A percentile compares a stretch with the other conserved stretches of the same genome.
phyloP scores from a whole-genome alignment of 2,888 invertebrate species.

The Horisme vitalbata region DNA sequence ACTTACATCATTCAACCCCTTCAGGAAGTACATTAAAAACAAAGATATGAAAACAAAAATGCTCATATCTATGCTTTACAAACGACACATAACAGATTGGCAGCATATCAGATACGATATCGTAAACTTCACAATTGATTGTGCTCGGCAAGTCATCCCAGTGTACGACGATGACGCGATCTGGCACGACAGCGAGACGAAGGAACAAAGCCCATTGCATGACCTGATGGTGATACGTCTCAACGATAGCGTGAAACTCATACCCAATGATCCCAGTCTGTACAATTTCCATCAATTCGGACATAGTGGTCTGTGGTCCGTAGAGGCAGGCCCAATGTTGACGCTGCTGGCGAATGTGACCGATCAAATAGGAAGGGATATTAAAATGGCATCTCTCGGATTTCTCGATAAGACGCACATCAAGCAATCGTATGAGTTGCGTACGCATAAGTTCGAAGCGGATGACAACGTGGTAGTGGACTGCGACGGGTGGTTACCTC shows the following conservation, averaged over 20 bases:
- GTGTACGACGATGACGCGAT: not conserved
- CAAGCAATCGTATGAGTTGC: not conserved
- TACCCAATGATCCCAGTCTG: not conserved
- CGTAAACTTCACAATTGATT: not conserved
- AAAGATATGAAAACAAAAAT: not conserved
- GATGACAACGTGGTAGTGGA: conserved; percentile 9
- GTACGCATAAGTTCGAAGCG: not conserved
- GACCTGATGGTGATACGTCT: conserved; percentile 19
- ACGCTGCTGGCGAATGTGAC: not conserved
- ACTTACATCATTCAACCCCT: conserved; percentile 21
- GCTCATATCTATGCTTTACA: not conserved
- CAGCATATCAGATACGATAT: not conserved
- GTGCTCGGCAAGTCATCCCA: conserved; percentile 17
- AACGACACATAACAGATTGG: not conserved
- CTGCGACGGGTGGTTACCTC: conserved; percentile 19
- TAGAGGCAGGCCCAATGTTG: conserved; percentile 3
- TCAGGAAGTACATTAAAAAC: conserved; percentile 3
- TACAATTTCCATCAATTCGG: conserved; percentile 6
- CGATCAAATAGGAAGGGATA: not conserved
- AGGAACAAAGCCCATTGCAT: conserved; percentile 17
- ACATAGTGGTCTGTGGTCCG: not conserved
- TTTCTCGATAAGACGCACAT: conserved; percentile 4
- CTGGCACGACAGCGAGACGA: conserved; percentile 5
- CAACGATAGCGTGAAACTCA: not conserved
- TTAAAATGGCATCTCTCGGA: conserved; percentile 14